Base-by-base conservation (phyloP, 1,140 invertebrate species). In the Vanessa tameamea region DNA sequence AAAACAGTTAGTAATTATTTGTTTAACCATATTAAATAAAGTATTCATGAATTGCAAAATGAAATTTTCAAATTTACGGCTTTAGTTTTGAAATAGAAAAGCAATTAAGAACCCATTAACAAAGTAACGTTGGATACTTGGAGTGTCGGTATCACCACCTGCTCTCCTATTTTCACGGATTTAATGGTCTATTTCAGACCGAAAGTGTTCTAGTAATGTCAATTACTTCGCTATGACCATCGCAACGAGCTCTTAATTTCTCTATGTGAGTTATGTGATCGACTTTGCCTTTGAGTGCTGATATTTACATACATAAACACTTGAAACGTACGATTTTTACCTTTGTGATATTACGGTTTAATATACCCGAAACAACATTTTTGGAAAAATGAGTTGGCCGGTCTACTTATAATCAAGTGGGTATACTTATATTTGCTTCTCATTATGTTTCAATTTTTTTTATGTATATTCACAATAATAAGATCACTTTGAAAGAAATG, bases 101-200 rank as follows among this genome's bases (percentile, higher is more conserved):
- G 87, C 82, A 87, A 90, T 90, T 87, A 88, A 87, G 84, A 88
- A 83, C 73, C 76, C 84, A 87, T 90, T 88, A 90, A 87, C 87
- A 87, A 81, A 81, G 77, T 77, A 78, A 81, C 76, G 70, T 75
- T 66, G 74, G 79, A 84, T 82, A 77, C 79, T 55, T 59, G 72
- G 72, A 76, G 76, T 75, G 72, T 76, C 66, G 69, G 78, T 72
- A 74, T 73, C 72, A 80, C 43, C 86, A 87, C 83, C 85, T 89
- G 85, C 74, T 78, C 31, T 71, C 81, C 64, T 73, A 79, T 79
- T 73, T 70, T 69, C 68, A 69, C 55, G 47, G 73, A 79, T 80
- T 80, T 87, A 86, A 85, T 80, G 74, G 77, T 65, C 75, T 73
- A 77, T 77, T 81, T 79, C 72, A 57, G 68, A 65, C 69, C 65